These are phyloP conservation scores for Trilocha varians DNA, from an alignment of 2,888 invertebrate species.

Conservation along the genomic window DNA sequence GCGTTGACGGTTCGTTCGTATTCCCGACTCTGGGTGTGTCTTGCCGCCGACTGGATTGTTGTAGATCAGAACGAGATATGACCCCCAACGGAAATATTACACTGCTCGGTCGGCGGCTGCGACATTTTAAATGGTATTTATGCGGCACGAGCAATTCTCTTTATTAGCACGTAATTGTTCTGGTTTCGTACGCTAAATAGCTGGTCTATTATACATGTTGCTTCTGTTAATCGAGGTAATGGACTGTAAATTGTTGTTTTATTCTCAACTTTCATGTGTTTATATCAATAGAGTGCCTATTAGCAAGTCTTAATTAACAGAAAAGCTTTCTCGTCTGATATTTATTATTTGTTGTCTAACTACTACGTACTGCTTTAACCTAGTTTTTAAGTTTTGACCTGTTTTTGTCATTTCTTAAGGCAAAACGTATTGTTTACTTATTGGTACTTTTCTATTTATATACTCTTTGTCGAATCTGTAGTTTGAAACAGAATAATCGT, in stretches of 20 bases:
- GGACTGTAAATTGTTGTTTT: background rate
- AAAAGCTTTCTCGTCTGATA: too few relatives aligned
- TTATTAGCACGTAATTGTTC: constrained; percentile 34
- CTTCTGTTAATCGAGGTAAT: background rate
- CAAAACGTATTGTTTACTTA: too few relatives aligned
- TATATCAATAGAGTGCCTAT: too few relatives aligned
- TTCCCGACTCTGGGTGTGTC: constrained; percentile 25
- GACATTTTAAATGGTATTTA: constrained; percentile 31
- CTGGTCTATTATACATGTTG: background rate
- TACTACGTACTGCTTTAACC: too few relatives aligned
- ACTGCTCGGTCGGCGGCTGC: constrained; percentile 21
- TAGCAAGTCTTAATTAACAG: too few relatives aligned
- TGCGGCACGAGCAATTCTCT: constrained; percentile 23
- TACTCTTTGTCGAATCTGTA: too few relatives aligned
- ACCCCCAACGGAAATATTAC: constrained; percentile 33
- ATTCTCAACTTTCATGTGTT: background rate
- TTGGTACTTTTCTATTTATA: too few relatives aligned
- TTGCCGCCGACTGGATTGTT: constrained; percentile 30
- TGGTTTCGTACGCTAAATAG: constrained; percentile 17
- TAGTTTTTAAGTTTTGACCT: too few relatives aligned
- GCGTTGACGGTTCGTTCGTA: constrained; percentile 27
- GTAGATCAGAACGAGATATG: constrained; percentile 36
- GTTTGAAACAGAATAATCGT: too few relatives aligned
- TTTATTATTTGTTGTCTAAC: too few relatives aligned
- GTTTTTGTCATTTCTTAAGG: too few relatives aligned